Percentiles rank a stretch among this genome's conserved stretches.
phyloP scores from a whole-genome alignment of 92 coral and sea anemone species.

The Zoanthus gigantus region DNA sequence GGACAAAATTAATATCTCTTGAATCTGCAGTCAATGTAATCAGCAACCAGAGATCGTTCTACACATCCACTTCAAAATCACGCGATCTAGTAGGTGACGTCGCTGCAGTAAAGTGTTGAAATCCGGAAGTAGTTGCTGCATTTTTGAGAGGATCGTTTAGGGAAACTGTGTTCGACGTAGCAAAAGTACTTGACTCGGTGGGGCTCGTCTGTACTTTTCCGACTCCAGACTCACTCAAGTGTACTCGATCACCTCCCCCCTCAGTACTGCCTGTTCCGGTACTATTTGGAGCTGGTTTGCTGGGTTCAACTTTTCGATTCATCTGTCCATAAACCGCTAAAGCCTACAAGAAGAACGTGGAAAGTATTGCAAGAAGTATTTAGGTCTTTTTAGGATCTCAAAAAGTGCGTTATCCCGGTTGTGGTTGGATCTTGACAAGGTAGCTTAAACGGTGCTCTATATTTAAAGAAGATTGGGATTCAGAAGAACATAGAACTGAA shows the following conservation, averaged over 20 bases:
- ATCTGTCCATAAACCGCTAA: constrained; percentile 96
- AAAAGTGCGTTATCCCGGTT: too few relatives aligned
- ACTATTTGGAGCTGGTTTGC: constrained; percentile 41
- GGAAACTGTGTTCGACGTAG: constrained; percentile 4
- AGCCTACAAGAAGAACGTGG: constrained; percentile 60
- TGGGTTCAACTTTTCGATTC: constrained; percentile 47
- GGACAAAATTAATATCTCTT: too few relatives aligned
- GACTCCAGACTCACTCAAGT: neutral
- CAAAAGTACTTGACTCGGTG: neutral
- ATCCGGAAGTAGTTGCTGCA: constrained; percentile 36
- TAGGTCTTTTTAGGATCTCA: too few relatives aligned
- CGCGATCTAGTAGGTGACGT: constrained; percentile 90
- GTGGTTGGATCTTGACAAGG: too few relatives aligned
- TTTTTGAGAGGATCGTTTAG: neutral
- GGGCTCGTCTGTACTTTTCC: neutral
- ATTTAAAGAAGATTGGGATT: too few relatives aligned
- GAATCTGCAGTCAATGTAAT: neutral
- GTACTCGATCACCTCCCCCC: constrained; percentile 34
- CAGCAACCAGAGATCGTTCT: neutral
- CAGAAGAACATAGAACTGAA: too few relatives aligned
- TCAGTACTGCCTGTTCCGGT: constrained; percentile 39
- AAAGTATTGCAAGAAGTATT: neutral
- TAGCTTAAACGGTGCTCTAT: too few relatives aligned
- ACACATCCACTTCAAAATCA: constrained; percentile 56
- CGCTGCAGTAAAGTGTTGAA: constrained; percentile 88